Evolutionary conservation across 2,113 vertebrate genomes (phyloP), one percentile per base, ranked within the genome.

Genomic region (Vicugna pacos): DNA sequence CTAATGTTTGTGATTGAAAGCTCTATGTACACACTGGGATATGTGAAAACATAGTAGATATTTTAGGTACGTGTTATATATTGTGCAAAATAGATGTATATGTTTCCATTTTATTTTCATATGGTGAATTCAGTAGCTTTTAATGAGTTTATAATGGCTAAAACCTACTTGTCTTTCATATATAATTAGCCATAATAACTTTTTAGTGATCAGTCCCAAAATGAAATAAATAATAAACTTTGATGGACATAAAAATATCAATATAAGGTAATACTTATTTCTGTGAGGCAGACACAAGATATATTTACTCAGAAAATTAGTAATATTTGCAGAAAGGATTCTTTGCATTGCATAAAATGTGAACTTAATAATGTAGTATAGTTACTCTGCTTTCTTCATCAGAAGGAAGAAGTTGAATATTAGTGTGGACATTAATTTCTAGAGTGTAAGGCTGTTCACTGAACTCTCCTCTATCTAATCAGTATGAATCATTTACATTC

Each of bases 221-320:
- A 67, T 70, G 17, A 81, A 85, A 73, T 80, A 91, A 83, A 84
- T 76, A 84, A 88, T 73, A 85, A 52, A 70, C 5, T 77, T 77
- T 14, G 64, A 46, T 81, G 12, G 26, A 69, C n/a, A 79, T 65
- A 88, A 80, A 95, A 95, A 90, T 76, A 62, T 20, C 24, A 26
- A 67, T 13, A 54, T 54, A 83, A 84, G 87, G 14, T 52, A 84
- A 72, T 81, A n/a, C 3, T 9, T 91, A 30, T 58, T 91, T 79
- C 26, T 93, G 14, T 89, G n/a, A 97, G 32, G 17, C 19, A 95
- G 76, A 90, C 3, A 52, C 16, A 60, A 77, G 1, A 8, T 73
- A 54, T 85, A 80, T 76, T 96, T 96, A 92, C 12, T 89, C 38
- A 85, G 42, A 65, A n/a, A 28, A 89, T 92, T 95, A 79, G 32